Percentiles rank a stretch among this genome's conserved stretches.
Evolutionary conservation across 2,113 vertebrate genomes (phyloP).

Genomic region (Murina feae): DNA sequence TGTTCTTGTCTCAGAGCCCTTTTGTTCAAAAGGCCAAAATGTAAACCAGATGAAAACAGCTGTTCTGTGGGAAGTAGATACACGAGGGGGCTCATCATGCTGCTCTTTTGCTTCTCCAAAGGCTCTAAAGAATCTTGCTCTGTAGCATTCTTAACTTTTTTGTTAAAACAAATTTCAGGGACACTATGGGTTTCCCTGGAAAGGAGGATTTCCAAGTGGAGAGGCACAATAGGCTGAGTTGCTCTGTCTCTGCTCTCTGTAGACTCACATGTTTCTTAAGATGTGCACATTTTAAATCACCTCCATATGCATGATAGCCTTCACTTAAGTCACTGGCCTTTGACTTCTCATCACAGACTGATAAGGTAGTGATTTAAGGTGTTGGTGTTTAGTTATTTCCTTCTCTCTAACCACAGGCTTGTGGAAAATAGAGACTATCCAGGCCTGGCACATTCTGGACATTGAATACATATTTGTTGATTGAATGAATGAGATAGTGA

Average conservation of each 20-base stretch:
- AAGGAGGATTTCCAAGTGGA: background rate
- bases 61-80: slow-evolving; percentile 30
- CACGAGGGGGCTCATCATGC: background rate
- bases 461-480: background rate
- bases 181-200: background rate
- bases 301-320: background rate
- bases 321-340: background rate
- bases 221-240: background rate
- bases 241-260: background rate
- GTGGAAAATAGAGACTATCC: background rate
- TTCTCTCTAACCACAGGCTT: background rate
- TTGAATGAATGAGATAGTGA: background rate
- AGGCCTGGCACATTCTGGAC: background rate
- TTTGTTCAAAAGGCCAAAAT: slow-evolving; percentile 69
- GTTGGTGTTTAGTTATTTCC: background rate
- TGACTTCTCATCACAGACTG: background rate
- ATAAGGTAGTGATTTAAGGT: background rate
- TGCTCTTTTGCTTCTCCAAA: background rate
- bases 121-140: slow-evolving; percentile 9
- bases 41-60: slow-evolving; percentile 67
- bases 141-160: background rate
- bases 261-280: background rate
- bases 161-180: background rate
- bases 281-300: background rate
- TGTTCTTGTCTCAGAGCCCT: slow-evolving; percentile 56